These are phyloP conservation scores for Rachycentron canadum DNA, from an alignment of 2,797 vertebrate species.

Conservation along the genomic window DNA sequence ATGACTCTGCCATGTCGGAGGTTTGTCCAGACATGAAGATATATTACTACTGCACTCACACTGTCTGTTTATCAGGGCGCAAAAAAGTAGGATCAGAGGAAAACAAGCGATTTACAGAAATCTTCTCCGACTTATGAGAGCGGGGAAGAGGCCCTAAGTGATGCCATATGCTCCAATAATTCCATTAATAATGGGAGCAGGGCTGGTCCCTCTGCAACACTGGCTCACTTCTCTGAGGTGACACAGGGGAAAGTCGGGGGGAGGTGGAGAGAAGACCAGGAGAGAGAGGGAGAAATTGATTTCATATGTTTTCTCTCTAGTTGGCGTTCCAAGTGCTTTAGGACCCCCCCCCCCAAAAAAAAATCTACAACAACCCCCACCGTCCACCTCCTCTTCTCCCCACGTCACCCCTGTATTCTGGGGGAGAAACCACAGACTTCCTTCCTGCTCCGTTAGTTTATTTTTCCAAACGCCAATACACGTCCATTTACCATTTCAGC, in stretches of 20 bases:
- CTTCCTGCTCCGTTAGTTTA: conserved; percentile 77
- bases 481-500: conserved; percentile 67
- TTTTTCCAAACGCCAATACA: conserved; percentile 79
- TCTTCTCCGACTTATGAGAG: conserved; percentile 65
- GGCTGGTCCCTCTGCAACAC: conserved; percentile 78
- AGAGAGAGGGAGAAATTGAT: conserved; percentile 79
- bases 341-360: conserved; percentile 12
- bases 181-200: conserved; percentile 83
- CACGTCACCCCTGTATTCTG: conserved; percentile 71
- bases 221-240: conserved; percentile 83
- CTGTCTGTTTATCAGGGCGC: conserved; percentile 48
- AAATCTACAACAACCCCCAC: conserved; percentile 67
- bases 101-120: conserved; percentile 77
- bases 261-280: conserved; percentile 48
- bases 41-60: conserved; percentile 18
- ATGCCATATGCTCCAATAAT: conserved; percentile 86
- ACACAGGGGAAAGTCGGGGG: conserved; percentile 72
- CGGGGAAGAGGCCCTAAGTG: conserved; percentile 77
- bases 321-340: conserved; percentile 57
- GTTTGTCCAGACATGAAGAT: conserved; percentile 9
- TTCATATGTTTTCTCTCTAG: conserved; percentile 82
- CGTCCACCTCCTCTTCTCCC: conserved; percentile 30
- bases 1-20: conserved; percentile 29
- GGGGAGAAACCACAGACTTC: conserved; percentile 80
- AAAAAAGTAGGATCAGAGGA: conserved; percentile 68